These are phyloP conservation scores for Synergus laeviventris DNA, from an alignment of 2,888 invertebrate species.

Conservation along the genomic window DNA sequence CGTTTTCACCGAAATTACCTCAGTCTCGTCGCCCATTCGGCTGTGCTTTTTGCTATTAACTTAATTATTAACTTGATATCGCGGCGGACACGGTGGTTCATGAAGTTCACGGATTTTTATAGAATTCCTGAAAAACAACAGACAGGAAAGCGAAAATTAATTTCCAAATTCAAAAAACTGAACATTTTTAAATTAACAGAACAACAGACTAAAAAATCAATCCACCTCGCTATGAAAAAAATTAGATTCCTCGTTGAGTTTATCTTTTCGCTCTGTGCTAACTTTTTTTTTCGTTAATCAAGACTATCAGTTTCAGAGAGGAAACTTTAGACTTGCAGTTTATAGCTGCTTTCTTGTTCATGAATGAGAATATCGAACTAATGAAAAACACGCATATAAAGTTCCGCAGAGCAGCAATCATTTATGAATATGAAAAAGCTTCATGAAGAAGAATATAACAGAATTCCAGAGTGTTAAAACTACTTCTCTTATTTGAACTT, in stretches of 20 bases:
- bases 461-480: background rate
- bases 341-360: background rate
- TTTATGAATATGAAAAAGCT: background rate
- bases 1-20: background rate
- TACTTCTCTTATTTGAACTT: background rate
- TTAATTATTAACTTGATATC: slow-evolving; percentile 16
- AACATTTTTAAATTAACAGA: background rate
- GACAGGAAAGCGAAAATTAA: background rate
- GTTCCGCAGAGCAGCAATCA: background rate
- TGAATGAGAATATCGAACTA: slow-evolving; percentile 16
- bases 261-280: background rate
- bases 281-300: slow-evolving; percentile 22
- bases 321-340: slow-evolving; percentile 16
- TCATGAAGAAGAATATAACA: background rate
- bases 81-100: background rate
- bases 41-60: slow-evolving; percentile 10
- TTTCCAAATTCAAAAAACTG: background rate
- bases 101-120: slow-evolving; percentile 1
- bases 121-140: background rate
- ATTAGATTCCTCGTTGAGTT: background rate
- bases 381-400: slow-evolving; percentile 4
- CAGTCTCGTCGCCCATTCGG: background rate
- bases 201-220: background rate
- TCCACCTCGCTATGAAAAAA: background rate
- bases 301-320: slow-evolving; percentile 12